Evolutionary conservation across 2,113 vertebrate species (phyloP).

Genomic region (Brienomyrus longianalis): DNA sequence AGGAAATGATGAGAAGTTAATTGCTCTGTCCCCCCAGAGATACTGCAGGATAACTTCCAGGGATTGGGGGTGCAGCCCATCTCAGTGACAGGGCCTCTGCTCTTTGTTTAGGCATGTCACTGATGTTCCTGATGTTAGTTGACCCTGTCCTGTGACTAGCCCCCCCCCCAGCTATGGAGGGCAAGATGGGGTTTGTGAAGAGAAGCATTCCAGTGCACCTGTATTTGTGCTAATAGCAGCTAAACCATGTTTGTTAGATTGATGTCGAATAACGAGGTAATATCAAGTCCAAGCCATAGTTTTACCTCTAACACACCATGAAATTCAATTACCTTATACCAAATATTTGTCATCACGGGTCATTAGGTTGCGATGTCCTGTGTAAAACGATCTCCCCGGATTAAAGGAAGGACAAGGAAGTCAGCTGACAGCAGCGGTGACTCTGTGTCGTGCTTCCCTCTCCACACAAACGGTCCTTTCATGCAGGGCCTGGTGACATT

Average conservation of each 20-base stretch:
- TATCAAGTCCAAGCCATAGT: background rate
- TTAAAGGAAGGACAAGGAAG: background rate
- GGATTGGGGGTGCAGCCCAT: background rate
- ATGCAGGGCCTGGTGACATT: background rate
- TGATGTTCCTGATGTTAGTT: background rate
- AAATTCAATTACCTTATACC: background rate
- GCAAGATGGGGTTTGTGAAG: too few species aligned
- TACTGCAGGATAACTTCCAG: background rate
- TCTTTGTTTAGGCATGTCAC: background rate
- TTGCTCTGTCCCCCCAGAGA: background rate
- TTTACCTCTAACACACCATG: background rate
- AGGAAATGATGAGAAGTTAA: background rate
- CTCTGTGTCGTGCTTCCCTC: background rate
- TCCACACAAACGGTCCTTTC: background rate
- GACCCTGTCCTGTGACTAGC: too few species aligned
- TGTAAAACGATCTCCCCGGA: background rate
- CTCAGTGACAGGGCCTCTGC: background rate
- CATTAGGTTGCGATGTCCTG: conserved; percentile 1
- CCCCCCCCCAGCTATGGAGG: too few species aligned
- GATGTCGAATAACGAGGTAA: background rate
- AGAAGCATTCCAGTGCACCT: too few species aligned
- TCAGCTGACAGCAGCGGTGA: background rate
- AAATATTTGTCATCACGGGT: background rate
- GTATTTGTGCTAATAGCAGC: too few species aligned
- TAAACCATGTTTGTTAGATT: background rate